Conservation (phyloP, 92 coral and sea anemone species). For the Epizoanthus stellaris region DNA sequence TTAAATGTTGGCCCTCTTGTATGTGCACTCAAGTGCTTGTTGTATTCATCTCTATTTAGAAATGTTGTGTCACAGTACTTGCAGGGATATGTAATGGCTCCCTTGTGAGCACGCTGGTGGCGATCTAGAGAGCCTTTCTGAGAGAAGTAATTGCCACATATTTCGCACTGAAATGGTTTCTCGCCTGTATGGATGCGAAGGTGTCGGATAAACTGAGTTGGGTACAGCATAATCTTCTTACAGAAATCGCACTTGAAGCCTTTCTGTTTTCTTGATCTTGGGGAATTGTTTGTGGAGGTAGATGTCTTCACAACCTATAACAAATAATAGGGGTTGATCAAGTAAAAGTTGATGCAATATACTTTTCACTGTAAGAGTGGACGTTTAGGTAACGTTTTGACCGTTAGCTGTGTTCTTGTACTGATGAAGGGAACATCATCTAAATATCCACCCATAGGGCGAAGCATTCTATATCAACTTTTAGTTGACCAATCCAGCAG, state of each 20-base stretch:
- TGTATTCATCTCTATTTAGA: neutral
- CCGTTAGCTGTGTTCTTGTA: too few relatives aligned
- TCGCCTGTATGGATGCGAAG: constrained; percentile 2
- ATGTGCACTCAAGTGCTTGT: constrained; percentile 1
- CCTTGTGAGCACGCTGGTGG: constrained; percentile 14
- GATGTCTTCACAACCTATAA: constrained; percentile 3
- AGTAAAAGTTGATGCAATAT: too few relatives aligned
- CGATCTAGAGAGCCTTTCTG: constrained; percentile 16
- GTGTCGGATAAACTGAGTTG: constrained; percentile 9
- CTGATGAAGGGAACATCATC: too few relatives aligned
- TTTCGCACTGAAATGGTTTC: constrained; percentile 6
- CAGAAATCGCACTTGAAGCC: constrained; percentile 21
- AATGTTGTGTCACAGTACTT: neutral
- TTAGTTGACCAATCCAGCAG: too few relatives aligned
- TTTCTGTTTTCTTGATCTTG: constrained; percentile 2
- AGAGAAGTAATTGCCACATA: constrained; percentile 15
- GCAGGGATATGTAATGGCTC: neutral
- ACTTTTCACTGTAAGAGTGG: too few relatives aligned
- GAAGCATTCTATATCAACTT: too few relatives aligned
- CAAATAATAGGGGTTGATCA: neutral
- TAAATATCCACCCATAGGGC: too few relatives aligned
- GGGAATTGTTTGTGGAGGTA: neutral
- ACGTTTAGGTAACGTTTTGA: too few relatives aligned
- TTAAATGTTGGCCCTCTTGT: neutral
- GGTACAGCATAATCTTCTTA: constrained; percentile 2